Percentiles rank a stretch among this genome's conserved stretches.
Conservation (phyloP, 2,888 invertebrate genomes). For the Gerris lacustris region DNA sequence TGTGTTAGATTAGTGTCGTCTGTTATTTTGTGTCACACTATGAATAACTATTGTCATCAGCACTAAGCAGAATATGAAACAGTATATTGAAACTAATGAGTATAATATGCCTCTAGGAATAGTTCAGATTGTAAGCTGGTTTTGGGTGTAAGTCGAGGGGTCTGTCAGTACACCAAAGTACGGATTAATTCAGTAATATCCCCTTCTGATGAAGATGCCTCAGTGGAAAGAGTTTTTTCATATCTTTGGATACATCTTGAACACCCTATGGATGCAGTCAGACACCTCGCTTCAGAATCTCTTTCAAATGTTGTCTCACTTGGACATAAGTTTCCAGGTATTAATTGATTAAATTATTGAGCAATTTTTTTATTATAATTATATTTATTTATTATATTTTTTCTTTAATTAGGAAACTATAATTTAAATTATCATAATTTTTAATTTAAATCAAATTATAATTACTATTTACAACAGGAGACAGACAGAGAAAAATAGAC, state of each 20-base stretch:
- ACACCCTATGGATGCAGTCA: conserved; percentile 52
- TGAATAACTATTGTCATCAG: too few relatives aligned
- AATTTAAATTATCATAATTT: too few relatives aligned
- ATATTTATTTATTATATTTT: too few relatives aligned
- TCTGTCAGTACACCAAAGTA: conserved; percentile 22
- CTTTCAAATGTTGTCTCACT: conserved; percentile 39
- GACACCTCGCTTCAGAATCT: conserved; percentile 46
- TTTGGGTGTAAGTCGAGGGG: conserved; percentile 25
- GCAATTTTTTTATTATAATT: neutral
- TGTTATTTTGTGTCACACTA: too few relatives aligned
- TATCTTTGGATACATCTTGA: conserved; percentile 50
- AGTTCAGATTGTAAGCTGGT: conserved; percentile 24
- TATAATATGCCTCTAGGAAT: conserved; percentile 17
- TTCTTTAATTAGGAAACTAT: too few relatives aligned
- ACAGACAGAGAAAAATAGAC: too few relatives aligned
- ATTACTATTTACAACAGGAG: too few relatives aligned
- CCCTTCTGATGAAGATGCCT: conserved; percentile 17
- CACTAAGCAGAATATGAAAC: too few relatives aligned
- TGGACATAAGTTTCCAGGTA: conserved; percentile 19
- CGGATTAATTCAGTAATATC: conserved; percentile 2
- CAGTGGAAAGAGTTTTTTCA: conserved; percentile 34
- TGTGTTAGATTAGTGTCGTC: too few relatives aligned
- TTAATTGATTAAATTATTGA: conserved; percentile 7
- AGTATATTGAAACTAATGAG: too few relatives aligned
- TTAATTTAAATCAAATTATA: too few relatives aligned